Percentiles rank a stretch among this genome's conserved stretches.
phyloP scores from a whole-genome alignment of 2,888 invertebrate genomes.

The Ptilodon capucinus region DNA sequence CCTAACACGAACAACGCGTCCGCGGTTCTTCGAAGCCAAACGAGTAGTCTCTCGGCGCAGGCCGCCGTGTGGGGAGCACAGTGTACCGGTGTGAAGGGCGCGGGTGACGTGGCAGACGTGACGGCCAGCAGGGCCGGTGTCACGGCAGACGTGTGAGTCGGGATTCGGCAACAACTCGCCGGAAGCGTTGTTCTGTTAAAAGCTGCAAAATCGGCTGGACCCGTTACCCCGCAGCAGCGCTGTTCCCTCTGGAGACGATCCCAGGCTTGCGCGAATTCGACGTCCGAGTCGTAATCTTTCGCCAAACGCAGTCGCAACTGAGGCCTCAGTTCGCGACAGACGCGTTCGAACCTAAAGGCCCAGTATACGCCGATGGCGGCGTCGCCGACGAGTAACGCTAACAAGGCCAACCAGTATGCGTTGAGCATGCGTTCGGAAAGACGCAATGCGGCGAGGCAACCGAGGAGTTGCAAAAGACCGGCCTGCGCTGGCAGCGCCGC shows the following conservation, averaged over 20 bases:
- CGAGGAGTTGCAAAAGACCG: constrained; percentile 87
- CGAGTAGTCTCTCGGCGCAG: constrained; percentile 88
- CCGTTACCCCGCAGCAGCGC: constrained; percentile 90
- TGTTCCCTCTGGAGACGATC: constrained; percentile 89
- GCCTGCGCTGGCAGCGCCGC: constrained; percentile 89
- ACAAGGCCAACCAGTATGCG: constrained; percentile 91
- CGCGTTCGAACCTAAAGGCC: constrained; percentile 90
- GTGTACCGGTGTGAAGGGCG: constrained; percentile 65
- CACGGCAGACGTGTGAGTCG: constrained; percentile 64
- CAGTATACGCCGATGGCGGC: constrained; percentile 92
- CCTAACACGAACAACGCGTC: constrained; percentile 91
- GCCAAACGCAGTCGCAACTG: constrained; percentile 83
- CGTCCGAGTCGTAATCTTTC: constrained; percentile 88
- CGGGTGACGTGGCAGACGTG: constrained; percentile 59
- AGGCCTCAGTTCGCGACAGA: constrained; percentile 89
- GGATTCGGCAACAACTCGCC: constrained; percentile 73
- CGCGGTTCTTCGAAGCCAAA: constrained; percentile 90
- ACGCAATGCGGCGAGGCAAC: constrained; percentile 91
- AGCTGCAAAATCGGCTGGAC: constrained; percentile 79
- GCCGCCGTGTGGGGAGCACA: constrained; percentile 82
- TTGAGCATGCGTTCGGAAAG: constrained; percentile 91
- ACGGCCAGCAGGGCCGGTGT: constrained; percentile 78
- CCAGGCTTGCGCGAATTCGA: constrained; percentile 89
- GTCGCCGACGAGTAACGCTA: constrained; percentile 91
- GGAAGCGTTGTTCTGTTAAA: constrained; percentile 70